A percentile compares a stretch with the other conserved stretches of the same genome.
Conservation (phyloP, 2,797 vertebrate species). For the Gallirallus australis region DNA sequence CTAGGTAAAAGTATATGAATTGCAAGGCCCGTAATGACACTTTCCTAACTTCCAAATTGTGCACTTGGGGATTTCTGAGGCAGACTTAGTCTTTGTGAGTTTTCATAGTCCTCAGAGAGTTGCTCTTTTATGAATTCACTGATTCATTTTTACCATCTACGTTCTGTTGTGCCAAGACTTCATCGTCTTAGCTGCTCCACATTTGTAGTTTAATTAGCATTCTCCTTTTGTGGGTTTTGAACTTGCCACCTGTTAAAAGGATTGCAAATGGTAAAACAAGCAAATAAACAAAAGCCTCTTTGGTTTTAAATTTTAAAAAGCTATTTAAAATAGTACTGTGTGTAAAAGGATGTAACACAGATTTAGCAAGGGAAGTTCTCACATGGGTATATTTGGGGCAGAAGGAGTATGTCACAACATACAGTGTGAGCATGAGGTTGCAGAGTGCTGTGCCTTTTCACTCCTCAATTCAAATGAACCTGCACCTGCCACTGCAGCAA, state of each 20-base stretch:
- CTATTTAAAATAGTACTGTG: neutral
- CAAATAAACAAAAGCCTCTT: neutral
- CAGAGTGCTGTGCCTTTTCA: neutral
- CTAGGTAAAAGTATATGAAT: neutral
- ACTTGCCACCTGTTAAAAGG: neutral
- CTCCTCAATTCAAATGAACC: neutral
- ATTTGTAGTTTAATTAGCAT: neutral
- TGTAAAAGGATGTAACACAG: neutral
- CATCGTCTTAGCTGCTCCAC: neutral
- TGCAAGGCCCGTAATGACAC: accelerated
- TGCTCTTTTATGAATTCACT: neutral
- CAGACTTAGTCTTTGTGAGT: neutral
- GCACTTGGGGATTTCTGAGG: neutral
- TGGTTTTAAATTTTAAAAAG: neutral
- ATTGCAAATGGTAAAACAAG: neutral
- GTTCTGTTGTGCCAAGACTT: neutral
- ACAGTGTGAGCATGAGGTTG: neutral
- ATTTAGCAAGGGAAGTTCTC: neutral
- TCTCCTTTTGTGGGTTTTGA: neutral
- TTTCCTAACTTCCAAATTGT: neutral
- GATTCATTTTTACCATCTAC: neutral
- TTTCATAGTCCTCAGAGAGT: neutral
- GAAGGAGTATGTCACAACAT: neutral
- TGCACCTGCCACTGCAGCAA: neutral
- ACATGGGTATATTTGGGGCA: accelerated